Conservation (phyloP, 2,797 vertebrate genomes). For the Morelia viridis region DNA sequence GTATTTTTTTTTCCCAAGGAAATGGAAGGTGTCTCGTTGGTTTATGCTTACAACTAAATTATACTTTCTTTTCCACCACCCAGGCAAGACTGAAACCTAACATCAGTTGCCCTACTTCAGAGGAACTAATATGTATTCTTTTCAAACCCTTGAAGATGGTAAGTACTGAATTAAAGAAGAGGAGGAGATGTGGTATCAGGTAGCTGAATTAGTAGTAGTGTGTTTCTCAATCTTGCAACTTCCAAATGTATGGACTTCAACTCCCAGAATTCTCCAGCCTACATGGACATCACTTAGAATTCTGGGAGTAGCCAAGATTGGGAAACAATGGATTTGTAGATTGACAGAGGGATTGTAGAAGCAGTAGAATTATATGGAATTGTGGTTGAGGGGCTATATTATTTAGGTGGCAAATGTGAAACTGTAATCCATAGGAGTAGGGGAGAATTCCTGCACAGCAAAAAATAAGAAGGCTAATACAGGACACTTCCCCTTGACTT, state of each 20-base stretch:
- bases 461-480: background rate
- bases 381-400: background rate
- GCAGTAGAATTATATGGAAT: background rate
- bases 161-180: slow-evolving; percentile 44
- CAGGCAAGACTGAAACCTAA: slow-evolving; percentile 82
- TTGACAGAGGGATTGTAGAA: background rate
- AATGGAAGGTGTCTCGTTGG: background rate
- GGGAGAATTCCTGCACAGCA: too few species aligned
- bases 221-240: background rate
- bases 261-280: background rate
- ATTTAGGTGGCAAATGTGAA: background rate
- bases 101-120: slow-evolving; percentile 82
- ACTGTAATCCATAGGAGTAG: background rate
- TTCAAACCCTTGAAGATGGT: slow-evolving; percentile 84
- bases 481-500: background rate
- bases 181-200: background rate
- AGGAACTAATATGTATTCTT: slow-evolving; percentile 83
- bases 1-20: background rate
- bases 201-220: background rate
- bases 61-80: background rate
- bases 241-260: background rate
- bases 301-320: background rate
- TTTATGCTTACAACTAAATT: background rate
- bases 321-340: background rate
- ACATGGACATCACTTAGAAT: background rate